Evolutionary conservation across 2,888 invertebrate species (phyloP).

Genomic region (Proisotoma minuta): DNA sequence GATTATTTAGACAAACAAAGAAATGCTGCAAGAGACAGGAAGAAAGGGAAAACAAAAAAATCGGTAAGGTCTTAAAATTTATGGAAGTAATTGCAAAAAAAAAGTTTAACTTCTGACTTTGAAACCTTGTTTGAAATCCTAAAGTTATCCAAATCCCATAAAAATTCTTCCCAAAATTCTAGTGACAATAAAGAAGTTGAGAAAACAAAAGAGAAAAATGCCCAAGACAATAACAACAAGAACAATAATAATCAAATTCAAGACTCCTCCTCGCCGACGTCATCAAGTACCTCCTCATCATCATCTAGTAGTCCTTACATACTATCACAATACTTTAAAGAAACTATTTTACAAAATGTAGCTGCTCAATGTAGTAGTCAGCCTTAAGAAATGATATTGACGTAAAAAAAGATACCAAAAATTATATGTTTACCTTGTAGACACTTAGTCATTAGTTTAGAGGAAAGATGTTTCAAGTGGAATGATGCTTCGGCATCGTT

Average conservation of each 20-base stretch:
- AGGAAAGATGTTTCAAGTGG: too few species aligned
- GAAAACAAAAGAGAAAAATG: not conserved
- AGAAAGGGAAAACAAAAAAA: constrained; percentile 2
- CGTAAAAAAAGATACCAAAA: too few species aligned
- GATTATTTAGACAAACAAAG: constrained; percentile 68
- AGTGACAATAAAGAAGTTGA: not conserved
- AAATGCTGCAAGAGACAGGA: constrained; percentile 60
- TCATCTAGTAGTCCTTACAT: too few species aligned
- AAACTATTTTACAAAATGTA: not conserved
- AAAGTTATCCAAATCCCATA: not conserved
- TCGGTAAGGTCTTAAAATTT: constrained; percentile 16
- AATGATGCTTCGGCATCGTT: too few species aligned
- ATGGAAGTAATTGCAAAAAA: too few species aligned
- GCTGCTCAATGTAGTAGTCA: not conserved
- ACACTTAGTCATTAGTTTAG: too few species aligned
- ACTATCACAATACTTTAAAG: not conserved
- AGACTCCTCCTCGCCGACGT: too few species aligned
- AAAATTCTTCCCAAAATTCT: not conserved
- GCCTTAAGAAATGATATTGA: too few species aligned
- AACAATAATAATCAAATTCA: not conserved
- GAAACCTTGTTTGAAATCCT: not conserved
- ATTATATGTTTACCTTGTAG: too few species aligned
- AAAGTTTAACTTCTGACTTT: not conserved
- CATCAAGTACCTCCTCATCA: too few species aligned
- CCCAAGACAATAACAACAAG: not conserved